These are phyloP conservation scores for Zophobas morio DNA, from an alignment of 1,140 invertebrate species.

Conservation along the genomic window DNA sequence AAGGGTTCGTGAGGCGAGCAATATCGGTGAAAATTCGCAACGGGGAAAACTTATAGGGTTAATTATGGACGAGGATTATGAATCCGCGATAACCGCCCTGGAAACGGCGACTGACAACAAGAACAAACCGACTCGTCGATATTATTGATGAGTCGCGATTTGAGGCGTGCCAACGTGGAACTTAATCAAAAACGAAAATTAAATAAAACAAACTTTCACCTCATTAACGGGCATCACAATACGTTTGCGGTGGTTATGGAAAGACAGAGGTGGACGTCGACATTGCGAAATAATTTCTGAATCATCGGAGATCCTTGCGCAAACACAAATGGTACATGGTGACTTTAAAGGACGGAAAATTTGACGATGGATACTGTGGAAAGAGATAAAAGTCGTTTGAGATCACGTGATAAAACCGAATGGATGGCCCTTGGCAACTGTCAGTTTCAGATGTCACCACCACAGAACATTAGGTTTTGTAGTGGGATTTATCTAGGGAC, in stretches of 20 bases:
- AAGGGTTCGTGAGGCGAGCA: slow-evolving; percentile 26
- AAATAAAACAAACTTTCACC: slow-evolving; percentile 10
- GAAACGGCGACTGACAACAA: slow-evolving; percentile 33
- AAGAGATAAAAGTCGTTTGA: slow-evolving; percentile 1
- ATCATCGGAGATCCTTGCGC: slow-evolving; percentile 20
- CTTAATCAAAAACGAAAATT: neutral
- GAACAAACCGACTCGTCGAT: neutral
- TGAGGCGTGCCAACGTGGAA: neutral
- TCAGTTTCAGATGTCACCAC: neutral
- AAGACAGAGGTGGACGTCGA: slow-evolving; percentile 22
- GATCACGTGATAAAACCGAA: neutral
- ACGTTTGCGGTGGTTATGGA: slow-evolving; percentile 2
- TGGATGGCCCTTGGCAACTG: neutral
- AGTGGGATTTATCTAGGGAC: neutral
- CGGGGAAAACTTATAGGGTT: slow-evolving; percentile 3
- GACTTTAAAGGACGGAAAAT: slow-evolving; percentile 9
- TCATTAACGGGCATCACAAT: neutral
- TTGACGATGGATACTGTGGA: neutral
- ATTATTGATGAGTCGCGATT: slow-evolving; percentile 5
- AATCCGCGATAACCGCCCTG: slow-evolving; percentile 34
- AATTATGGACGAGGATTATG: slow-evolving; percentile 12
- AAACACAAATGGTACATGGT: neutral
- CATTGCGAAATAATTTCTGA: slow-evolving; percentile 16
- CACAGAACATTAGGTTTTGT: too few relatives aligned
- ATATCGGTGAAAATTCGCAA: slow-evolving; percentile 19